These are phyloP conservation scores for Bufo gargarizans DNA, from an alignment of 2,113 vertebrate species.

Conservation along the genomic window DNA sequence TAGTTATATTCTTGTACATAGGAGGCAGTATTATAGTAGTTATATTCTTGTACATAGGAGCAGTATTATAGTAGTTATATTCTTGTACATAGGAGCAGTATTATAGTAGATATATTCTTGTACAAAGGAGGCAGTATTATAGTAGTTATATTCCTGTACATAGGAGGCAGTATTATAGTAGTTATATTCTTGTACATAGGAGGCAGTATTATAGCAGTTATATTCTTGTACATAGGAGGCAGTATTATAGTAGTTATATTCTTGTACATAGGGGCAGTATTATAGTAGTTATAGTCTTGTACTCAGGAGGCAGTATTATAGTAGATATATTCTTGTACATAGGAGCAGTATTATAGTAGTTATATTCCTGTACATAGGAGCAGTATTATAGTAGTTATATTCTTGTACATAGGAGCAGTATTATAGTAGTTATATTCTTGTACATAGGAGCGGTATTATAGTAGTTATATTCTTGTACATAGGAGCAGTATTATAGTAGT, in stretches of 20 bases:
- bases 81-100: neutral
- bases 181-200: slow-evolving; percentile 5
- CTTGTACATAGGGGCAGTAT: slow-evolving; percentile 8
- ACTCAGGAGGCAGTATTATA: slow-evolving; percentile 6
- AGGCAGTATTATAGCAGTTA: neutral
- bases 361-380: too few species aligned
- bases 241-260: slow-evolving; percentile 9
- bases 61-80: neutral
- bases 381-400: too few species aligned
- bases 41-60: neutral
- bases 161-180: slow-evolving; percentile 6
- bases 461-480: too few species aligned
- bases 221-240: neutral
- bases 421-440: too few species aligned
- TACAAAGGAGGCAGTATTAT: neutral
- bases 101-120: slow-evolving; percentile 9
- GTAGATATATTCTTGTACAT: neutral
- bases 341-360: too few species aligned
- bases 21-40: neutral
- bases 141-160: slow-evolving; percentile 12
- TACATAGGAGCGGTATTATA: too few species aligned
- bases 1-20: neutral
- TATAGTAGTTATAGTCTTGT: slow-evolving; percentile 23
- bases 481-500: too few species aligned
- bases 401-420: too few species aligned